phyloP scores from a whole-genome alignment of 2,113 vertebrate species.

The Malurus alboscapulatus region DNA sequence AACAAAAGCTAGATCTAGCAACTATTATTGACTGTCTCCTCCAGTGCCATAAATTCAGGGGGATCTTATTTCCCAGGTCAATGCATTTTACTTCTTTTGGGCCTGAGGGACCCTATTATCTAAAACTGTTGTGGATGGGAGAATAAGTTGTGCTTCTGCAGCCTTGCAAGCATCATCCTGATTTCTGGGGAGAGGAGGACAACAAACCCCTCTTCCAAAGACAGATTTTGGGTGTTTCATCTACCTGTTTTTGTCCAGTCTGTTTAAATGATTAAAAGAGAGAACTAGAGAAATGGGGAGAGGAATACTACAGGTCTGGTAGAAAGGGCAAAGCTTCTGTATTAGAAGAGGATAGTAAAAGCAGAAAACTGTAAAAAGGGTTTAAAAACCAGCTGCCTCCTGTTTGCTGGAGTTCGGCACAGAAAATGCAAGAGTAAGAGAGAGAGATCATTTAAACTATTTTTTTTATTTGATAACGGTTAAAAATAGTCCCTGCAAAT shows the following conservation, averaged over 20 bases:
- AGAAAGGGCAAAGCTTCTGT: not conserved
- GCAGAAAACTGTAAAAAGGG: not conserved
- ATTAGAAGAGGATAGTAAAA: not conserved
- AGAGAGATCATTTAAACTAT: not conserved
- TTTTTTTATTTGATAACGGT: not conserved
- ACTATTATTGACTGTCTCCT: not conserved
- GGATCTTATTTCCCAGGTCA: not conserved
- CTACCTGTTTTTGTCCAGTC: not conserved
- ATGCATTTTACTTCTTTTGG: not conserved
- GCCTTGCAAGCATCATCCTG: not conserved
- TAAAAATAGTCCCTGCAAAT: constrained; percentile 14
- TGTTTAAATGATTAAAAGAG: not conserved
- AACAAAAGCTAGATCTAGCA: not conserved
- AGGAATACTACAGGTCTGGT: not conserved
- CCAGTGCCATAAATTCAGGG: not conserved
- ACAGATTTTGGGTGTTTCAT: not conserved
- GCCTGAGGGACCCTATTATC: not conserved
- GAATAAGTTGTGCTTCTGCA: not conserved
- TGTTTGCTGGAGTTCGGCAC: not conserved
- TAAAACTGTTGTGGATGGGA: not conserved
- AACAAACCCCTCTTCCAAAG: not conserved
- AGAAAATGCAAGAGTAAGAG: not conserved
- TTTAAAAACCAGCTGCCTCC: not conserved
- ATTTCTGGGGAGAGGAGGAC: not conserved
- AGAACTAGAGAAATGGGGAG: not conserved